These are phyloP conservation scores for Apis florea DNA, from an alignment of 1,140 invertebrate species.

Conservation along the genomic window DNA sequence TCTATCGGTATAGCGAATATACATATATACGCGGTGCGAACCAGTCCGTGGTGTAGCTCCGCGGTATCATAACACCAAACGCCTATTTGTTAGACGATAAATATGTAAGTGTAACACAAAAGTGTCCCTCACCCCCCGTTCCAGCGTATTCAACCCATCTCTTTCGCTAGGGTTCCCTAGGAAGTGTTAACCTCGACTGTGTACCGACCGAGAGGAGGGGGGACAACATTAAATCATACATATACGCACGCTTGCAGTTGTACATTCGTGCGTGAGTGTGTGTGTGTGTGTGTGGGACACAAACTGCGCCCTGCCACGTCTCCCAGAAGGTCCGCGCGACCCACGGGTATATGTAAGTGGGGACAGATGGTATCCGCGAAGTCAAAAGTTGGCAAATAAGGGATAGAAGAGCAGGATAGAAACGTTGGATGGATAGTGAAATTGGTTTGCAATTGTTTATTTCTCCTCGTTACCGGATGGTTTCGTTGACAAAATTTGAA, in stretches of 20 bases:
- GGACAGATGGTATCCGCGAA: slow-evolving; percentile 73
- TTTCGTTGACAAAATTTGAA: too few relatives aligned
- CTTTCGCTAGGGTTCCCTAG: slow-evolving; percentile 18
- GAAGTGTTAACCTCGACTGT: slow-evolving; percentile 29
- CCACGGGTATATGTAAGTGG: slow-evolving; percentile 55
- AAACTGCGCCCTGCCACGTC: not conserved
- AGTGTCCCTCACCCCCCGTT: slow-evolving; percentile 55
- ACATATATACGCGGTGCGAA: slow-evolving; percentile 26
- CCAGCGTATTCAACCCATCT: slow-evolving; percentile 14
- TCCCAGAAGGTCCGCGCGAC: slow-evolving; percentile 19
- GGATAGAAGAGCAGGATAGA: slow-evolving; percentile 71
- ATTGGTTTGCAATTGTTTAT: slow-evolving; percentile 60
- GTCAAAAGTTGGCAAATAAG: slow-evolving; percentile 77
- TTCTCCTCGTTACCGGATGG: too few relatives aligned
- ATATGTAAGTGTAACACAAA: slow-evolving; percentile 80
- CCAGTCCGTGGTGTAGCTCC: slow-evolving; percentile 66
- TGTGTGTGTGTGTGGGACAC: not conserved
- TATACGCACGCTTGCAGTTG: not conserved
- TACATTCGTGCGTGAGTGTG: not conserved
- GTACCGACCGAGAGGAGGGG: slow-evolving; percentile 24
- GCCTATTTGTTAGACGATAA: slow-evolving; percentile 80
- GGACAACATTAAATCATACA: slow-evolving; percentile 74
- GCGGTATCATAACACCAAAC: slow-evolving; percentile 79
- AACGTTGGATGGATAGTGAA: slow-evolving; percentile 64
- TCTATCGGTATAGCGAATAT: slow-evolving; percentile 32